A percentile compares a stretch with the other conserved stretches of the same genome.
These are phyloP conservation scores for Poecile atricapillus DNA, from an alignment of 2,113 vertebrate species.

Conservation along the genomic window DNA sequence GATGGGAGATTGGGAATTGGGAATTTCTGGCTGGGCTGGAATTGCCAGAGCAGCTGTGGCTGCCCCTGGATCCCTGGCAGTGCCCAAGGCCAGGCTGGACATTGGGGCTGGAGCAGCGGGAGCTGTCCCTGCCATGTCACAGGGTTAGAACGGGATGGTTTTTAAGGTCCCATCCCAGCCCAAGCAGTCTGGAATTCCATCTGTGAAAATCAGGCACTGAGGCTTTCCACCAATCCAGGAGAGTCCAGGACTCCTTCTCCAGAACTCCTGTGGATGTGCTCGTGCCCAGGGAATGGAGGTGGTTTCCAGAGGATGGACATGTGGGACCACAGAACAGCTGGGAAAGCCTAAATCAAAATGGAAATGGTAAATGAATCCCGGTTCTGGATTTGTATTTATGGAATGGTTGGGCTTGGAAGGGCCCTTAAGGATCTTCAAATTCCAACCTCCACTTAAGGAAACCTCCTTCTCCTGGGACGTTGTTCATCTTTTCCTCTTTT, in stretches of 20 bases:
- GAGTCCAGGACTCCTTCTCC: neutral
- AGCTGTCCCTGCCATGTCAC: neutral
- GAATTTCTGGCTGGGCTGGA: neutral
- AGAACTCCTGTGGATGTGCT: neutral
- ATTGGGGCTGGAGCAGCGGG: neutral
- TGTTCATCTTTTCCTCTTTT: neutral
- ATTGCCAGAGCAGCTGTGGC: neutral
- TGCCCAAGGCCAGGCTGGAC: neutral
- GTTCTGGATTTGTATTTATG: neutral
- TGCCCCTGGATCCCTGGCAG: neutral
- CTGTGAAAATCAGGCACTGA: neutral
- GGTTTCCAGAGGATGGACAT: neutral
- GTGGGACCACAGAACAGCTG: neutral
- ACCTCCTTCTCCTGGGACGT: neutral
- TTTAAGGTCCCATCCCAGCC: neutral
- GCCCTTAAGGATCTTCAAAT: neutral
- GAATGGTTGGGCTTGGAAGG: neutral
- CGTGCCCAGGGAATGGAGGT: fast-evolving
- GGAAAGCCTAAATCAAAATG: neutral
- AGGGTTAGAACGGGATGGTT: neutral
- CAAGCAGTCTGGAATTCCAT: too few relatives aligned
- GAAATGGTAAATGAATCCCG: neutral
- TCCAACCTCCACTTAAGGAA: neutral
- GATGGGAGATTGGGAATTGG: neutral
- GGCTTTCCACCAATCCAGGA: neutral